Base-by-base conservation (phyloP, 2,888 invertebrate genomes). In the Griposia aprilina region DNA sequence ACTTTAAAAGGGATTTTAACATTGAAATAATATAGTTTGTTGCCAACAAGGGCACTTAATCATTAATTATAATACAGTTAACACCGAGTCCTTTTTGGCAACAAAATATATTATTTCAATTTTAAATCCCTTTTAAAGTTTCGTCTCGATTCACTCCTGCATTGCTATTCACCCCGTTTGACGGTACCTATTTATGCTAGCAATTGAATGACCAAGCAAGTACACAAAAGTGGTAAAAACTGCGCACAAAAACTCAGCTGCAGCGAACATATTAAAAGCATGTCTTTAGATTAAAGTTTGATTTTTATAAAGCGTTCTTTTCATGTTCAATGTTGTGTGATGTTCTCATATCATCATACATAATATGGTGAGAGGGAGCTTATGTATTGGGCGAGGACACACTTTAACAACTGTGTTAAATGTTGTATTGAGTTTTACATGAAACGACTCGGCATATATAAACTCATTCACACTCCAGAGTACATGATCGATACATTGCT, bases 321-420 rank as follows among this genome's bases (percentile, higher is more conserved):
- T 72, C 60, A 75, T 87, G 81, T 88, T 89, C 78, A 89, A 86
- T 88, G 87, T 92, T 90, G 90, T 92, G 92, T 93, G 90, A 92
- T 90, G 90, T 93, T 88, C 79, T 87, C 91, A 92, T 92, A 89
- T 89, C 89, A 89, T 91, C 89, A 90, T 91, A 91, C 91, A 87
- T 90, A 89, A 89, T 87, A 70, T 90, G 94, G 95, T 94, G 92
- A 90, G 90, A 92, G 94, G 93, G 90, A 90, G 92, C 92, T 93
- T 93, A 90, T 90, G 89, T 91, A 89, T 87, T 88, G 87, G 90
- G 86, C 74, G 87, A 88, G 90, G 90, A 89, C 81, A 86, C 75
- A 78, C 71, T 70, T 75, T 82, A 82, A 85, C 78, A 84, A 81
- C 23, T 74, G 68, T 80, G 72, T 88, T 83, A 82, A 83, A 82